Evolutionary conservation across 2,797 vertebrate species (phyloP).

Genomic region (Sebastes cheni): DNA sequence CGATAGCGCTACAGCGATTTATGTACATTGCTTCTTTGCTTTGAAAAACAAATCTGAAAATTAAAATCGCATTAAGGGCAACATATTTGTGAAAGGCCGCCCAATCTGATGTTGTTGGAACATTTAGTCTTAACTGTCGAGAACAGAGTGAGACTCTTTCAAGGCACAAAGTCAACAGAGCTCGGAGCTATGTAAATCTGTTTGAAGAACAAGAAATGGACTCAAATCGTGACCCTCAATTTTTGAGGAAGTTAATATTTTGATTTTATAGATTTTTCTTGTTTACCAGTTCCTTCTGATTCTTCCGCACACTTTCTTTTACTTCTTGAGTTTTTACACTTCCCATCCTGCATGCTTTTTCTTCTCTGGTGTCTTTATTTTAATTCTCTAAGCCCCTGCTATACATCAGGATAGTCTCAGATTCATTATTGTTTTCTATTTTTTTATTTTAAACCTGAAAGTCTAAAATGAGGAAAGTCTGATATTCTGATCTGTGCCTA

Average conservation of each 20-base stretch:
- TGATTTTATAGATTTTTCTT: background rate
- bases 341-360: background rate
- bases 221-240: background rate
- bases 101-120: background rate
- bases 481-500: background rate
- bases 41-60: background rate
- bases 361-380: background rate
- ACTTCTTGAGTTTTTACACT: background rate
- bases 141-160: background rate
- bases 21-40: background rate
- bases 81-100: background rate
- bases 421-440: background rate
- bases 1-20: background rate
- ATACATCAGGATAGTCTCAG: background rate
- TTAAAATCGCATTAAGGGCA: background rate
- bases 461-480: background rate
- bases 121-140: background rate
- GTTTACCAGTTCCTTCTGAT: background rate
- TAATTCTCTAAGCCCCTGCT: background rate
- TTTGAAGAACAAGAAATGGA: conserved; percentile 16
- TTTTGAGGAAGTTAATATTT: background rate
- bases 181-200: conserved; percentile 4
- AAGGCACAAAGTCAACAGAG: conserved; percentile 10
- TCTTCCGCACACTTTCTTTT: background rate
- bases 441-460: background rate